Evolutionary conservation across 2,888 invertebrate genomes (phyloP).

Genomic region (Papilio demoleus): DNA sequence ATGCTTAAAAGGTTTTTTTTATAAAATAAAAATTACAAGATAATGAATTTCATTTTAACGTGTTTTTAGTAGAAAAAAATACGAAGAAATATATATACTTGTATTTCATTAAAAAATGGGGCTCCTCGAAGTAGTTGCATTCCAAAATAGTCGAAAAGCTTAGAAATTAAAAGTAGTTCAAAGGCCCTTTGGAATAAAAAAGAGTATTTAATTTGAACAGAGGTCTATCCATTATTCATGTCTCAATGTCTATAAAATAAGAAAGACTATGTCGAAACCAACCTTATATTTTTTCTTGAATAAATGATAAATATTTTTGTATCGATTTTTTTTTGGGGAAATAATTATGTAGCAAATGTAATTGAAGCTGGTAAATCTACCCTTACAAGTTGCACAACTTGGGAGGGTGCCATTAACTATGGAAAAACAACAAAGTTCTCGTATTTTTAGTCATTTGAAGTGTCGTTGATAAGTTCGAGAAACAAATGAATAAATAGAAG

Average conservation of each 20-base stretch:
- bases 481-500: no score
- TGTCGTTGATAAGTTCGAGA: background rate
- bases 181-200: background rate
- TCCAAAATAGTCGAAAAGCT: conserved; percentile 6
- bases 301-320: background rate
- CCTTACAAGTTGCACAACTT: background rate
- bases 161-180: conserved; percentile 1
- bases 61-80: no score
- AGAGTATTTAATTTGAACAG: conserved; percentile 17
- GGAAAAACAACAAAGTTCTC: background rate
- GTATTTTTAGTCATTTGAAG: background rate
- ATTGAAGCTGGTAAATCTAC: background rate
- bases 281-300: background rate
- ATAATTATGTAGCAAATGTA: background rate
- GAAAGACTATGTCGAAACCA: conserved; percentile 4
- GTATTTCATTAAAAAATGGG: background rate
- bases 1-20: no score
- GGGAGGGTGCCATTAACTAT: background rate
- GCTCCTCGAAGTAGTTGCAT: background rate
- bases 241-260: conserved; percentile 14
- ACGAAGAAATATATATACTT: no score
- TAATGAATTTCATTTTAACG: no score
- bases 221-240: conserved; percentile 5
- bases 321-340: background rate
- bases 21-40: no score